These are phyloP conservation scores for Nesospiza acunhae DNA, from an alignment of 2,113 vertebrate genomes.

Conservation along the genomic window DNA sequence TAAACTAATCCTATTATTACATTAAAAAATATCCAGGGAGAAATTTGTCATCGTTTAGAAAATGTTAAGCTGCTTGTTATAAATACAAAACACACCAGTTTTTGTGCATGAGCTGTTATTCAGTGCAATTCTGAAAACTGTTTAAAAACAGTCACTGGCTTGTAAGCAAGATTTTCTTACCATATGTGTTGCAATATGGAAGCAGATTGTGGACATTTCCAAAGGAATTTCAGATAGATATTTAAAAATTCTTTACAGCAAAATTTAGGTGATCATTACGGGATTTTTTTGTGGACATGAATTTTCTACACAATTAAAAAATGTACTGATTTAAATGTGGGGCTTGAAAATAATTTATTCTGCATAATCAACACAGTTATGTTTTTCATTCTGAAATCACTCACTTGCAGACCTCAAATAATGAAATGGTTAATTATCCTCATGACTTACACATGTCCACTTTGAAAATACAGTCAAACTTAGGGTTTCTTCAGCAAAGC, in stretches of 20 bases:
- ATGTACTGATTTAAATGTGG: neutral
- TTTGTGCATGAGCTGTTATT: neutral
- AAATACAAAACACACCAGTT: neutral
- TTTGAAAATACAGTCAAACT: neutral
- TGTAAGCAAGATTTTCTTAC: constrained; percentile 37
- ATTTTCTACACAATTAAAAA: neutral
- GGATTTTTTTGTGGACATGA: neutral
- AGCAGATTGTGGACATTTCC: constrained; percentile 14
- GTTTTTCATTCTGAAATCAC: constrained; percentile 9
- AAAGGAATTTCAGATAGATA: neutral
- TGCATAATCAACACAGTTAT: neutral
- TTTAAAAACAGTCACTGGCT: constrained; percentile 42
- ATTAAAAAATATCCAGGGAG: neutral
- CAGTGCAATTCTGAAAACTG: neutral
- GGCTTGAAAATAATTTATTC: neutral
- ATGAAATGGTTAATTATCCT: neutral
- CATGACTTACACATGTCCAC: neutral
- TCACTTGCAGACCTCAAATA: neutral
- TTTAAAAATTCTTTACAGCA: neutral
- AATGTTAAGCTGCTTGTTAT: constrained; percentile 23
- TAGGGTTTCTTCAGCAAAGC: neutral
- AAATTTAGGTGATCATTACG: neutral
- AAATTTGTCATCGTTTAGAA: constrained; percentile 16
- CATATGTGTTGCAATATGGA: constrained; percentile 30
- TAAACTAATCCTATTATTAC: constrained; percentile 6